These are phyloP conservation scores for Desoria tigrina DNA, from an alignment of 2,888 invertebrate genomes.

Conservation along the genomic window DNA sequence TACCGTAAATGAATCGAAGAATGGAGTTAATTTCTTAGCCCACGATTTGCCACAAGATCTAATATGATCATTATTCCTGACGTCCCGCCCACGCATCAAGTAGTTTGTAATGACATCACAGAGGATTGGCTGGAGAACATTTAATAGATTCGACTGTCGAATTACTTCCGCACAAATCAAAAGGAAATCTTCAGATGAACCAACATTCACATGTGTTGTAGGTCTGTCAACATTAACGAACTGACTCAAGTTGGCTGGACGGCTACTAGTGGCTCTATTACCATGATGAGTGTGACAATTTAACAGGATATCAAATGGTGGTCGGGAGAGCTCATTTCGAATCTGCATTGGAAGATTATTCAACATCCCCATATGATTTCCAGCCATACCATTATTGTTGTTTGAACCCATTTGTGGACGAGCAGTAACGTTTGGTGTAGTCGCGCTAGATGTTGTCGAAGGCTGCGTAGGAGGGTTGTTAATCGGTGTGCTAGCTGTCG, in stretches of 20 bases:
- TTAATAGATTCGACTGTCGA: constrained; percentile 39
- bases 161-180: constrained; percentile 24
- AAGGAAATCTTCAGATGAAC: background rate
- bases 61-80: constrained; percentile 43
- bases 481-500: background rate
- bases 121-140: constrained; percentile 34
- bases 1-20: constrained; percentile 45
- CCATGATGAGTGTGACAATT: constrained; percentile 48
- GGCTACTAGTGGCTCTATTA: constrained; percentile 22
- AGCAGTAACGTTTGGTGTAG: constrained; percentile 9
- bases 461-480: background rate
- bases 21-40: constrained; percentile 40
- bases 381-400: constrained; percentile 2
- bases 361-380: background rate
- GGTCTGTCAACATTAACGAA: constrained; percentile 33
- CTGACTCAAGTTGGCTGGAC: constrained; percentile 39
- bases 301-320: constrained; percentile 46
- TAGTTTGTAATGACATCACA: constrained; percentile 47
- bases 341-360: constrained; percentile 27
- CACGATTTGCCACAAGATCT: constrained; percentile 44
- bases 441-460: constrained; percentile 5
- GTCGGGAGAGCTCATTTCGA: constrained; percentile 38
- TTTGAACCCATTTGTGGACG: constrained; percentile 1
- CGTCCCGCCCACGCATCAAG: constrained; percentile 48
- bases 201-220: background rate